A percentile compares a stretch with the other conserved stretches of the same genome.
Evolutionary conservation across 2,113 vertebrate genomes (phyloP).

Genomic region (Entomyzon cyanotis): DNA sequence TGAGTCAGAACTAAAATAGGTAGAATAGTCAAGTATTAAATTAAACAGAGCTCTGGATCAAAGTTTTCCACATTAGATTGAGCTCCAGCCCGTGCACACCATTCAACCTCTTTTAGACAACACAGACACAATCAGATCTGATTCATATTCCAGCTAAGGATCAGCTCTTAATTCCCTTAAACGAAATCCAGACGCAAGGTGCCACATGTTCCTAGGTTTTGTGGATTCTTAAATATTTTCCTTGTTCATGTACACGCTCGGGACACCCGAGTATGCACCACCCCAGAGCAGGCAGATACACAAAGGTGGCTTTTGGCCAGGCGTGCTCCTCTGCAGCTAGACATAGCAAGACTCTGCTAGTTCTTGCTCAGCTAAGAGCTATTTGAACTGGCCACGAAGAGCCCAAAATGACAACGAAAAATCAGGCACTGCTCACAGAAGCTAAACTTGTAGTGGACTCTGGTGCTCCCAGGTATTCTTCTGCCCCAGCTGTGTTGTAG

Average conservation of each 20-base stretch:
- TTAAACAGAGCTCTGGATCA: conserved; percentile 56
- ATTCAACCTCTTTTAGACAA: conserved; percentile 38
- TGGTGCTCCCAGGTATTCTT: background rate
- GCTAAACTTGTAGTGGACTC: rapidly evolving
- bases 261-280: background rate
- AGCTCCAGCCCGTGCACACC: background rate
- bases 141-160: conserved; percentile 54
- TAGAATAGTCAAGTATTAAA: conserved; percentile 56
- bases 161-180: conserved; percentile 66
- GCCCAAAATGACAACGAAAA: background rate
- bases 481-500: rapidly evolving
- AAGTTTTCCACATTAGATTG: conserved; percentile 61
- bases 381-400: background rate
- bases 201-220: background rate
- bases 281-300: background rate
- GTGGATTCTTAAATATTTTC: conserved; percentile 24
- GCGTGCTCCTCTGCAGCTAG: rapidly evolving
- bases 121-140: conserved; percentile 50
- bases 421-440: background rate
- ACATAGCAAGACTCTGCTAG: background rate
- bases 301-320: background rate
- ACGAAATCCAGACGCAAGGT: conserved; percentile 43
- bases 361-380: background rate
- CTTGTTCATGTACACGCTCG: background rate
- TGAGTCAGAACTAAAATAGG: conserved; percentile 33